phyloP scores from a whole-genome alignment of 2,888 invertebrate genomes.

The Metellina segmentata region DNA sequence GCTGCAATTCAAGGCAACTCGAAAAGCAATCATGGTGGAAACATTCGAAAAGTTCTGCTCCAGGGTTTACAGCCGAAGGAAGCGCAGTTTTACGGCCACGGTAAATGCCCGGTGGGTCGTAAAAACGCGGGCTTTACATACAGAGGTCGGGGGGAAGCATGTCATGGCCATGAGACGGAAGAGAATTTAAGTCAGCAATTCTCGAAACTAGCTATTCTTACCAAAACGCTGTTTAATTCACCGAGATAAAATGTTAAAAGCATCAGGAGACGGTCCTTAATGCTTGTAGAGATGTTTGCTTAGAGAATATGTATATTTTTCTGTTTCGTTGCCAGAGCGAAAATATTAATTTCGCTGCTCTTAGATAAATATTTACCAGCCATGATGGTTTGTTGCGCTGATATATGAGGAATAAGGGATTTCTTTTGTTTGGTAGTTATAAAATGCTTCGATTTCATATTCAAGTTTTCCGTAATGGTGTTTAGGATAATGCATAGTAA shows the following conservation, averaged over 20 bases:
- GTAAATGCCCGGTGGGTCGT: conserved; percentile 62
- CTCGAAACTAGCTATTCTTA: conserved; percentile 51
- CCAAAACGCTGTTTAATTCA: conserved; percentile 52
- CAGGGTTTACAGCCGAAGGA: conserved; percentile 14
- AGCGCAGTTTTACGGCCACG: conserved; percentile 56
- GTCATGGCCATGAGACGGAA: conserved; percentile 43
- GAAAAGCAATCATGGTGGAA: conserved; percentile 66
- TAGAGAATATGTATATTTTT: no score
- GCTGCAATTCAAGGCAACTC: conserved; percentile 46
- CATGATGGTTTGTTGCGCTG: neutral
- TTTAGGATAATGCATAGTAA: no score
- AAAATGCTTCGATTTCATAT: no score
- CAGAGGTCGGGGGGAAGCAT: conserved; percentile 4
- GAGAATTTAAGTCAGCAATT: conserved; percentile 51
- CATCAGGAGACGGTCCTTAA: conserved; percentile 8
- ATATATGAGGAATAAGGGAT: no score
- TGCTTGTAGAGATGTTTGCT: neutral
- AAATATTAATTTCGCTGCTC: conserved; percentile 13
- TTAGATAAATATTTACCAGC: neutral
- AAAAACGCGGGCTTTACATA: conserved; percentile 52
- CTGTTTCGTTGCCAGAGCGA: neutral
- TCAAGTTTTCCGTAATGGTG: no score
- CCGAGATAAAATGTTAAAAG: conserved; percentile 50
- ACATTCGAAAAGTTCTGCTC: conserved; percentile 43
- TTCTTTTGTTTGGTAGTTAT: no score